Base-by-base conservation (phyloP, 2,797 vertebrate genomes). In the Cyclopterus lumpus region DNA sequence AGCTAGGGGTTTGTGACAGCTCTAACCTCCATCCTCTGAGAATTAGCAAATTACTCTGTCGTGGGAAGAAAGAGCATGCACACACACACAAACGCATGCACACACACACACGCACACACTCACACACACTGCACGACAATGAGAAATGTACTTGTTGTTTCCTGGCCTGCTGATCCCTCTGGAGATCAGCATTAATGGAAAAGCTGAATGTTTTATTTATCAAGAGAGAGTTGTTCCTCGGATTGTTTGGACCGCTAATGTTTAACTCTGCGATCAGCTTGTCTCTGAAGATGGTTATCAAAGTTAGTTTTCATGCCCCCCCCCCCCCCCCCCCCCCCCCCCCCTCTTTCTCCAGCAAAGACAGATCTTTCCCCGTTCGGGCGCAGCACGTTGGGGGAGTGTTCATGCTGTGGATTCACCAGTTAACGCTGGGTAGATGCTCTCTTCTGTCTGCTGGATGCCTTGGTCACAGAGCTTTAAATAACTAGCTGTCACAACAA, bases 141-240 rank as follows among this genome's bases (percentile, higher is more conserved):
- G 65, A 84, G 32, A 60, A 71, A 86, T 73, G 24, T 8, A 10
- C 46, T 78, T 11, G 1, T 71, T 34, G 7, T 85, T 86, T 83
- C 40, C 54, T 1, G 44, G 28, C 73, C 63, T 11, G 36, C 74
- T 38, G 34, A 70, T 70, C 58, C 59, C 42, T 32, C 58, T 30
- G 44, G 11, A 59, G 67, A 76, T 79, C 59, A 67, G 67, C 53
- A 46, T 70, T 71, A 77, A 82, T 84, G 58, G 66, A 82, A 73
- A 71, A 16, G 69, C 74, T 12, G 40, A 18, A 81, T 86, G 78
- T 84, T 86, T 71, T 79, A 90, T 89, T 88, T 75, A 87, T 79
- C 5, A 22, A 18, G 18, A 26, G 38, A 51, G 67, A 61, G 36
- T 55, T 42, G 46, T 53, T 81, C 36, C 18, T 71, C 0, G 22